A percentile compares a stretch with the other conserved stretches of the same genome.
These are phyloP conservation scores for Chironomus striatipennis DNA, from an alignment of 1,140 invertebrate genomes.

Conservation along the genomic window DNA sequence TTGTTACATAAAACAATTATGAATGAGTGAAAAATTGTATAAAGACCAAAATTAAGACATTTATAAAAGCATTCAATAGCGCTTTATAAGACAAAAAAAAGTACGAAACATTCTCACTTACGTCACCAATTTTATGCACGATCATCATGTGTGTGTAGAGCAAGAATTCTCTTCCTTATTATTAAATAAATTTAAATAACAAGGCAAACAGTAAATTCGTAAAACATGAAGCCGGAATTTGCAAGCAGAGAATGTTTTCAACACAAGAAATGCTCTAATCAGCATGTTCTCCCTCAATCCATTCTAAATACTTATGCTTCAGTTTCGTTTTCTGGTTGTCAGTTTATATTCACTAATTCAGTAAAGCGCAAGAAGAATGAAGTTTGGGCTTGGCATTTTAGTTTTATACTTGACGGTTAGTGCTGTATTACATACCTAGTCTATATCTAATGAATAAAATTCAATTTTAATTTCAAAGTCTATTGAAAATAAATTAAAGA, in stretches of 20 bases:
- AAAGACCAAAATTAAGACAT: no score
- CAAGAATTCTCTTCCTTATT: no score
- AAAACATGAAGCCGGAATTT: neutral
- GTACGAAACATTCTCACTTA: no score
- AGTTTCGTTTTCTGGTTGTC: neutral
- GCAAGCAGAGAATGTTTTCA: no score
- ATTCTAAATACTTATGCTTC: neutral
- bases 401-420: slow-evolving; percentile 19
- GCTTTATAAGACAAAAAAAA: no score
- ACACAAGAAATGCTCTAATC: neutral
- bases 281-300: neutral
- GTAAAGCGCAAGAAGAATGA: neutral
- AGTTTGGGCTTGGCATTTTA: slow-evolving; percentile 17
- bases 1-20: slow-evolving; percentile 6
- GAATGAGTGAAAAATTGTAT: no score
- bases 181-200: no score
- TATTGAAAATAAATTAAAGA: neutral
- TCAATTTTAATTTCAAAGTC: neutral
- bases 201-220: no score
- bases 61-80: no score
- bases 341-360: neutral
- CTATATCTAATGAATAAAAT: neutral
- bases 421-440: neutral
- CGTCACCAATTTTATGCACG: no score
- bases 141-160: no score